phyloP scores from a whole-genome alignment of 2,888 invertebrate genomes.

The Troilus luridus region DNA sequence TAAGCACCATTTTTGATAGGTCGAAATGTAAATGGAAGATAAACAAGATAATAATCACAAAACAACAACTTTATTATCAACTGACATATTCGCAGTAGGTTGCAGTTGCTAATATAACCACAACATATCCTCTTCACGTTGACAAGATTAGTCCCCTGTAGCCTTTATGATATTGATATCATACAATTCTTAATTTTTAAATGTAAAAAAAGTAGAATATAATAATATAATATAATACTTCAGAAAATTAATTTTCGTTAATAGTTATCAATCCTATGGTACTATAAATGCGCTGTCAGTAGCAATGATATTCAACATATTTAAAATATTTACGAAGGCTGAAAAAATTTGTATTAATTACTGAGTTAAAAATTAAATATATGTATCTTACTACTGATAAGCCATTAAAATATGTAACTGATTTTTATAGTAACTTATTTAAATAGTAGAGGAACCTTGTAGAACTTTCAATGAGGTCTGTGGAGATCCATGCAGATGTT shows the following conservation, averaged over 20 bases:
- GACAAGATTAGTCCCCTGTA: not conserved
- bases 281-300: not conserved
- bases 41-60: not conserved
- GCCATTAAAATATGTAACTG: not conserved
- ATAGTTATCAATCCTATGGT: not conserved
- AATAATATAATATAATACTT: too few relatives aligned
- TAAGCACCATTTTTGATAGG: not conserved
- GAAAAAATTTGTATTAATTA: not conserved
- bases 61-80: not conserved
- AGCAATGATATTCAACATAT: not conserved
- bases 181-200: not conserved
- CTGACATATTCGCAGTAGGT: not conserved
- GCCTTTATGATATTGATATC: not conserved
- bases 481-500: not conserved
- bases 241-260: not conserved
- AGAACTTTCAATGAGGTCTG: not conserved
- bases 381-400: not conserved
- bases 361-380: not conserved
- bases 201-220: not conserved
- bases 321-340: not conserved
- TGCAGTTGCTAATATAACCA: not conserved
- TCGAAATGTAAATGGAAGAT: not conserved
- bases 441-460: constrained; percentile 14
- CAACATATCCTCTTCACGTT: not conserved
- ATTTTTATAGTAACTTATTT: not conserved